Percentiles rank a stretch among this genome's conserved stretches.
These are phyloP conservation scores for Onychostruthus taczanowskii DNA, from an alignment of 2,113 vertebrate genomes.

Conservation along the genomic window DNA sequence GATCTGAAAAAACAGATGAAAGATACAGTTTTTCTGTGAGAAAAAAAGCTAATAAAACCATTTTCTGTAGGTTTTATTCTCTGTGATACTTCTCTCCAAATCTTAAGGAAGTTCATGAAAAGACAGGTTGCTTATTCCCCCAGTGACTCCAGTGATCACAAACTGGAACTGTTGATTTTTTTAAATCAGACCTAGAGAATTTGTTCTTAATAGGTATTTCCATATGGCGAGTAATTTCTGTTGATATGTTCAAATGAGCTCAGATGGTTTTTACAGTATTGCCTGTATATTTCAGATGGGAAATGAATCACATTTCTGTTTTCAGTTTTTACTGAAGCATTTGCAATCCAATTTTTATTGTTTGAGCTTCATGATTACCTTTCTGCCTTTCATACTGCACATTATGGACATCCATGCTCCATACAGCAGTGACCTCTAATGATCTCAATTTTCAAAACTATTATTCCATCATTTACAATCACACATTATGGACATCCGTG, in stretches of 20 bases:
- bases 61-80: background rate
- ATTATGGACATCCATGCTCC: background rate
- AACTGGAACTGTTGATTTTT: background rate
- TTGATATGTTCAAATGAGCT: background rate
- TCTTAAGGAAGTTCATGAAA: background rate
- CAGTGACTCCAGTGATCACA: background rate
- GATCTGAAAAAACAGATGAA: background rate
- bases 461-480: background rate
- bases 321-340: background rate
- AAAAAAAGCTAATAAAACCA: background rate
- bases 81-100: background rate
- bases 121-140: background rate
- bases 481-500: too few species aligned
- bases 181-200: background rate
- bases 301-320: background rate
- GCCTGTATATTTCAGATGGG: background rate
- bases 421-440: background rate
- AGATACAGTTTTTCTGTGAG: background rate
- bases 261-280: background rate
- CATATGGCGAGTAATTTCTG: background rate
- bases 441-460: background rate
- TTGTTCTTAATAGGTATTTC: background rate
- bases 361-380: background rate
- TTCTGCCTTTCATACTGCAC: background rate
- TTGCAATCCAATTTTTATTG: background rate